Base-by-base conservation (phyloP, 2,113 vertebrate species). In the Sinocyclocheilus maitianheensis region DNA sequence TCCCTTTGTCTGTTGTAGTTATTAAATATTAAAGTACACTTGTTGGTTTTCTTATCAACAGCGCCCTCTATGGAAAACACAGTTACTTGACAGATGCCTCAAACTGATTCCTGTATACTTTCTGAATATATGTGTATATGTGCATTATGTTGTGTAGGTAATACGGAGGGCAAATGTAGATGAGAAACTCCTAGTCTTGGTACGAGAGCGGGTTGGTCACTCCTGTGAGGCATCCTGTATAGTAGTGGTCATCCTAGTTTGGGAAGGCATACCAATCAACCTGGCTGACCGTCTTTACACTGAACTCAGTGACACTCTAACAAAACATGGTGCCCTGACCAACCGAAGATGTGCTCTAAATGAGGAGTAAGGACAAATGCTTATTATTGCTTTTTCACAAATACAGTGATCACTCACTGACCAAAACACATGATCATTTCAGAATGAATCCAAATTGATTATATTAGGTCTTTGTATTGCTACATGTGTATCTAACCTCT, bases 151-250 rank as follows among this genome's bases (percentile, higher is more conserved):
- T 46, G 3, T 91, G 87, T 92, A 99, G 98, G 97, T 99, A 88
- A 96, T 98, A 89, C 97, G 98, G 78, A 94, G 97, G 93, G 91
- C 94, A 84, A 92, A 95, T 84, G 83, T 74, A 13, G 97, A 99
- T 40, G 98, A 99, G 94, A 99, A 99, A 91, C 89, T 99, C 71
- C 94, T 99, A 85, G 97, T 98, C 84, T 81, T 99, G 92, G 98
- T 99, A 86, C 96, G 97, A 0, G 96, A 98, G 91, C 95, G 98
- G 65, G 93, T 92, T 0, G 96, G 97, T 48, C 98, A 99, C 91
- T 95, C 91, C 0, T 99, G 98, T 77, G 95, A 96, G 46, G 92
- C 96, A 0, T 96, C 98, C 0, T 97, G 97, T 89, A 96, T 99
- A 0, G 93, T 98, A 37, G 96, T 99, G 24, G 96, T 97, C 83